A percentile compares a stretch with the other conserved stretches of the same genome.
Evolutionary conservation across 1,140 invertebrate genomes (phyloP).

Genomic region (Thaumatotibia leucotreta): DNA sequence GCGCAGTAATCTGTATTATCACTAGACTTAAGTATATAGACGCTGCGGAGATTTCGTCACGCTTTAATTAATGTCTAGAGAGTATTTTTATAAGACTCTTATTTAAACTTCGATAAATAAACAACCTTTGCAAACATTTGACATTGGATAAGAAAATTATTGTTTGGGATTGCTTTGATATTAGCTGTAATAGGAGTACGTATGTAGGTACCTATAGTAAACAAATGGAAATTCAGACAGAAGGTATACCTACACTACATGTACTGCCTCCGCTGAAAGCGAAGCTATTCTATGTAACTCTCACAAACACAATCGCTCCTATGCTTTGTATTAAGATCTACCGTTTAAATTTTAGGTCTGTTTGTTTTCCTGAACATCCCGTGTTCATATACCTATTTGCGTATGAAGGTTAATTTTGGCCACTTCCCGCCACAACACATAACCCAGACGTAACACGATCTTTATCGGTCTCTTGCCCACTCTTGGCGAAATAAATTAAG

Average conservation of each 20-base stretch:
- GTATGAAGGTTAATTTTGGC: not conserved
- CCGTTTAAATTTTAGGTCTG: too few relatives aligned
- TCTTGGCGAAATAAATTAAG: constrained; percentile 6
- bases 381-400: too few relatives aligned
- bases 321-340: too few relatives aligned
- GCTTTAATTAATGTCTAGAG: not conserved
- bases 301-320: too few relatives aligned
- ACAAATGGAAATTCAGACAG: too few relatives aligned
- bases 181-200: too few relatives aligned
- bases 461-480: not conserved
- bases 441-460: not conserved
- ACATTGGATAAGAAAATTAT: constrained; percentile 29
- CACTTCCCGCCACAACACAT: not conserved
- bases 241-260: too few relatives aligned
- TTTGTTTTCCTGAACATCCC: too few relatives aligned
- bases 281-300: too few relatives aligned
- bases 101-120: not conserved
- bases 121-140: constrained; percentile 22
- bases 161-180: not conserved
- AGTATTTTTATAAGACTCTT: not conserved
- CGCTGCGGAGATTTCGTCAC: not conserved
- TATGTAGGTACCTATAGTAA: too few relatives aligned
- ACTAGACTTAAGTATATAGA: not conserved
- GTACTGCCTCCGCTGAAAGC: too few relatives aligned
- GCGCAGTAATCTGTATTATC: not conserved